These are phyloP conservation scores for Zootoca vivipara DNA, from an alignment of 2,113 vertebrate genomes.

Conservation along the genomic window DNA sequence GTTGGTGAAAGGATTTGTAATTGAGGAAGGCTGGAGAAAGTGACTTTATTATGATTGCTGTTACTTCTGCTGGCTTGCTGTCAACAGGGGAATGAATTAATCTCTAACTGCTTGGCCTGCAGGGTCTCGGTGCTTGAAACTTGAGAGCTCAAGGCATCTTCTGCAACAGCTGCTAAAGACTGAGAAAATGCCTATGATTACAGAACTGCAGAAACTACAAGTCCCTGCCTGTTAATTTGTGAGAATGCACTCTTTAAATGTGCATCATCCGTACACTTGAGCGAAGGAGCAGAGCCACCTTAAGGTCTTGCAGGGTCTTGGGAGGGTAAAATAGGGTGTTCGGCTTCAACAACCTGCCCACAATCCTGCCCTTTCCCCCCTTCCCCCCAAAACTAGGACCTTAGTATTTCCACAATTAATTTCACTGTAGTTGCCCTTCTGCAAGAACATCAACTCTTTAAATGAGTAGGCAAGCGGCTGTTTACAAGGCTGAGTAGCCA, in stretches of 20 bases:
- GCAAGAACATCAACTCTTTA: neutral
- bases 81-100: neutral
- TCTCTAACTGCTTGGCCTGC: neutral
- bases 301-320: neutral
- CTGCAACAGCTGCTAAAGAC: neutral
- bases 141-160: slow-evolving; percentile 5
- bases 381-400: neutral
- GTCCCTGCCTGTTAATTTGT: slow-evolving; percentile 2
- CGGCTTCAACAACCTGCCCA: neutral
- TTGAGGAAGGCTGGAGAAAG: neutral
- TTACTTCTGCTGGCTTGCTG: neutral
- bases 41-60: neutral
- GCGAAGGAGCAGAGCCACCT: neutral
- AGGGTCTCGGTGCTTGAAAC: neutral
- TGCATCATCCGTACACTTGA: neutral
- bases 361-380: neutral
- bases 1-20: neutral
- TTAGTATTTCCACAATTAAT: neutral
- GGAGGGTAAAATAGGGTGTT: neutral
- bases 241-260: neutral
- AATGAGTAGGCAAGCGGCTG: neutral
- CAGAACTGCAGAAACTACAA: neutral
- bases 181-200: neutral
- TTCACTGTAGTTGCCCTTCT: neutral
- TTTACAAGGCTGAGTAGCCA: neutral